These are phyloP conservation scores for Lepidocolaptes lacrymiger DNA, from an alignment of 2,797 vertebrate genomes.

Conservation along the genomic window DNA sequence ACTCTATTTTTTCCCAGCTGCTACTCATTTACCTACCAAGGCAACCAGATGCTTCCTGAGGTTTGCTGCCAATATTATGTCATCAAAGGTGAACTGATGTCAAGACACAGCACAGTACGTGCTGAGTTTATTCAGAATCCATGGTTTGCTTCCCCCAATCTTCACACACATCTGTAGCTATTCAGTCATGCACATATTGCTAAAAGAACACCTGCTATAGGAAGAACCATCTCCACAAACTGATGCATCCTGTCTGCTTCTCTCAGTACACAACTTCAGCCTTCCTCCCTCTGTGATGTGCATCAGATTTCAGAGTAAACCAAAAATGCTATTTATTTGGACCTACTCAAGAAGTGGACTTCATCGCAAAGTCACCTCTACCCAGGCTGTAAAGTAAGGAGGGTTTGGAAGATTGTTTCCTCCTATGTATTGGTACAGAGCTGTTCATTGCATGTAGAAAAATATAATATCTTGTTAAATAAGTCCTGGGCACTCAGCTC, in stretches of 20 bases:
- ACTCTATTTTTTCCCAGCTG: slow-evolving; percentile 37
- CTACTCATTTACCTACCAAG: slow-evolving; percentile 39
- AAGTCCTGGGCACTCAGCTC: neutral
- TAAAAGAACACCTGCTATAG: neutral
- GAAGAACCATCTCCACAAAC: neutral
- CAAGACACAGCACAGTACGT: neutral
- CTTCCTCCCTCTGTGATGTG: neutral
- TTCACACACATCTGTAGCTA: neutral
- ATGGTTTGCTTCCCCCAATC: neutral
- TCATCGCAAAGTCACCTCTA: neutral
- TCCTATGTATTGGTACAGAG: neutral
- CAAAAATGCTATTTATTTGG: neutral
- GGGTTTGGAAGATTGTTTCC: neutral
- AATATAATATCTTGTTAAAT: neutral
- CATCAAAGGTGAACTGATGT: slow-evolving; percentile 17
- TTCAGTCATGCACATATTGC: neutral
- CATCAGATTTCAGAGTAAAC: neutral
- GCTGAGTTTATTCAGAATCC: neutral
- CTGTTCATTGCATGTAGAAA: neutral
- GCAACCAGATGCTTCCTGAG: slow-evolving; percentile 42
- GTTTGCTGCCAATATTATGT: neutral
- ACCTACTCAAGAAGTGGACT: neutral
- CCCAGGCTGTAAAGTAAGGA: neutral
- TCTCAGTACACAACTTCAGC: neutral
- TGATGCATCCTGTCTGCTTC: neutral